These are phyloP conservation scores for Eupithecia subfuscata DNA, from an alignment of 2,888 invertebrate genomes.

Conservation along the genomic window DNA sequence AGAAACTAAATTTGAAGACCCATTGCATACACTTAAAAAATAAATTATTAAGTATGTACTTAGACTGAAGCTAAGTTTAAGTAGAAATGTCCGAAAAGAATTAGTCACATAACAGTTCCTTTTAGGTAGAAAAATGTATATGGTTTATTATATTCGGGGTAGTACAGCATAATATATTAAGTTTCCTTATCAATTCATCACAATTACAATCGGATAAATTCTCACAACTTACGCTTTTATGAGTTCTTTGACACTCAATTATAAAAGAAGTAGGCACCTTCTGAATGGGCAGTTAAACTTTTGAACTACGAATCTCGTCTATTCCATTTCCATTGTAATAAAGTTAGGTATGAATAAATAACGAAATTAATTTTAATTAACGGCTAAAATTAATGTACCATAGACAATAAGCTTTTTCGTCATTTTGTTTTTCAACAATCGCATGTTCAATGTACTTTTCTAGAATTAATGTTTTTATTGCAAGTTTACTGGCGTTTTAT, in stretches of 20 bases:
- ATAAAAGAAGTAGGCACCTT: slow-evolving; percentile 41
- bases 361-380: slow-evolving; percentile 41
- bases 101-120: too few relatives aligned
- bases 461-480: slow-evolving; percentile 7
- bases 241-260: slow-evolving; percentile 47
- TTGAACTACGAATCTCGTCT: slow-evolving; percentile 43
- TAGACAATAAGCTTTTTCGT: slow-evolving; percentile 32
- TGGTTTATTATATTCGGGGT: slow-evolving; percentile 1
- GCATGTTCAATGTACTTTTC: slow-evolving; percentile 6
- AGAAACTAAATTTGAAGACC: too few relatives aligned
- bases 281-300: slow-evolving; percentile 48
- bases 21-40: too few relatives aligned
- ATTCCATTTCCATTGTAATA: slow-evolving; percentile 44
- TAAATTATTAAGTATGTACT: too few relatives aligned
- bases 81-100: too few relatives aligned
- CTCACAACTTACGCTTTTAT: slow-evolving; percentile 44
- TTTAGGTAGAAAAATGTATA: neutral
- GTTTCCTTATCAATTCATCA: slow-evolving; percentile 32
- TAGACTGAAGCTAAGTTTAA: too few relatives aligned
- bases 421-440: slow-evolving; percentile 26
- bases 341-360: slow-evolving; percentile 31
- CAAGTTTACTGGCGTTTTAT: slow-evolving; percentile 4
- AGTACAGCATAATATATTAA: slow-evolving; percentile 14
- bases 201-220: slow-evolving; percentile 42
- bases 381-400: slow-evolving; percentile 32